Base-by-base conservation (phyloP, 2,797 vertebrate genomes). In the Sebastes nivosus region DNA sequence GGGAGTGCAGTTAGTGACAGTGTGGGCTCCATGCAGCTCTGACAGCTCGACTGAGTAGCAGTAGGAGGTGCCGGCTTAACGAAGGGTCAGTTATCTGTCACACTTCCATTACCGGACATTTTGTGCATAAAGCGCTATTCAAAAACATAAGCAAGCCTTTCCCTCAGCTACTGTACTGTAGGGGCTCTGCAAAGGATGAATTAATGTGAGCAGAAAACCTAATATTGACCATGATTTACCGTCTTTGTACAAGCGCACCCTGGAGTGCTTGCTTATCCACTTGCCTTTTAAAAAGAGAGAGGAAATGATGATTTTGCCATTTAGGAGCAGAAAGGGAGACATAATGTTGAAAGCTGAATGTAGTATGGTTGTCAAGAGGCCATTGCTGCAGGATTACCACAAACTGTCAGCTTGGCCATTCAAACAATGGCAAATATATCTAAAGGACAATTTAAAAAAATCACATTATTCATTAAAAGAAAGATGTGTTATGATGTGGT, bases 151-250 rank as follows among this genome's bases (percentile, higher is more conserved):
- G 70, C 42, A 79, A 74, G 27, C 67, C 61, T 71, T 58, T 73
- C 63, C 64, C 11, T 2, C 67, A n/a, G 67, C 65, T 34, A 20
- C 65, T 71, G 29, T 61, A 34, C 67, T 64, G 61, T 20, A 55
- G 6, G 24, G 25, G 69, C 58, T 80, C 29, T 29, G 22, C 13
- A 11, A 36, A 46, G 54, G 52, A 75, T 77, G 55, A 65, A 80
- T 88, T 69, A 54, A 36, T 65, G 64, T 77, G 46, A 42, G 8
- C 73, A 50, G 64, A 83, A 82, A 80, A 69, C 13, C 20, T 77
- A 64, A 77, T 77, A 89, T 79, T n/a, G 18, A 67, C 74, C 69
- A 74, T 87, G 10, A 72, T 73, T 89, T 58, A 81, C 78, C 29
- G 52, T 75, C 63, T 69, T 59, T 27, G 61, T 55, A 59, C 58